phyloP scores from a whole-genome alignment of 2,888 invertebrate genomes.

The Poecilus cupreus region DNA sequence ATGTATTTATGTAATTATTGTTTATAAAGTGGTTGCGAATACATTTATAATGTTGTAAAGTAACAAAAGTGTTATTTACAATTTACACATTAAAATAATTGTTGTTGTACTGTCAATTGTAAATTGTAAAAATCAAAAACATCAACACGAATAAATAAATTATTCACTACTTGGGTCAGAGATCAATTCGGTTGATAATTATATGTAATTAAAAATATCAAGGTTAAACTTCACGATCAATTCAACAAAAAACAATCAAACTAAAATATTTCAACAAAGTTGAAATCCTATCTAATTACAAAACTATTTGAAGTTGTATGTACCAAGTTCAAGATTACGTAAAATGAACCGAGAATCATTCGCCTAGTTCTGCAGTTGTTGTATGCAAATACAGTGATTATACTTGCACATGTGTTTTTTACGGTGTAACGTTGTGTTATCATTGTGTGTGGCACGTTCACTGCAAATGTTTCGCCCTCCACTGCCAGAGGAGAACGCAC shows the following conservation, averaged over 20 bases:
- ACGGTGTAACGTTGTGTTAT: slow-evolving; percentile 47
- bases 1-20: too few relatives aligned
- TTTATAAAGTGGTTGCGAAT: too few relatives aligned
- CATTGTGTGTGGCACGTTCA: slow-evolving; percentile 47
- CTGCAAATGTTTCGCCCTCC: slow-evolving; percentile 28
- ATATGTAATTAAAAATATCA: slow-evolving; percentile 40
- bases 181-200: slow-evolving; percentile 24
- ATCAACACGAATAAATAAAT: slow-evolving; percentile 8
- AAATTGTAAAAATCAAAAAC: slow-evolving; percentile 19
- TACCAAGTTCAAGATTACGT: not conserved
- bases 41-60: not conserved
- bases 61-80: not conserved
- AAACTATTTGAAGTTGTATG: too few relatives aligned
- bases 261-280: not conserved
- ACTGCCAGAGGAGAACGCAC: not conserved
- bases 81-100: not conserved
- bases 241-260: not conserved
- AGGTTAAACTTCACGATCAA: not conserved
- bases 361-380: slow-evolving; percentile 9
- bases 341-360: slow-evolving; percentile 10
- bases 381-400: slow-evolving; percentile 47
- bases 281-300: too few relatives aligned
- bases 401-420: slow-evolving; percentile 47
- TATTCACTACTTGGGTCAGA: slow-evolving; percentile 11
- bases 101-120: not conserved